Base-by-base conservation (phyloP, 2,797 vertebrate species). In the Catostomus latipinnis region DNA sequence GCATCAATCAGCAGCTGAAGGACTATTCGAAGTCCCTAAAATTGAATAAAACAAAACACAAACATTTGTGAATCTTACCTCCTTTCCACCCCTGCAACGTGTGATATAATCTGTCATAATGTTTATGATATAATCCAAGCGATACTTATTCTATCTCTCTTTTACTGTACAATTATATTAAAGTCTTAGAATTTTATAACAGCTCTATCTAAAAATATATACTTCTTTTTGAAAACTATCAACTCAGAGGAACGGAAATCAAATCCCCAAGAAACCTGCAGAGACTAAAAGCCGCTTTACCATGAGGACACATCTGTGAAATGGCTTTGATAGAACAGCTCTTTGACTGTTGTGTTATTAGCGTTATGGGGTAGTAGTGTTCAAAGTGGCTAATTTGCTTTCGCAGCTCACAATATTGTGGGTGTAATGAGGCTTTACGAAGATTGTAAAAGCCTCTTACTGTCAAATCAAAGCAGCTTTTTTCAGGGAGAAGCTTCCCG, bases 281-380 rank as follows among this genome's bases (percentile, higher is more conserved):
- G 70, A 79, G 73, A 76, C 62, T 65, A 48, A 85, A 80, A 92
- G 92, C 63, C 88, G 92, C 74, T 95, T 71, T 63, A 34, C 72
- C 50, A 63, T 65, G 67, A 85, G 78, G 76, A 80, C 80, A 85
- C 78, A 61, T 83, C 78, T 86, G 82, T 82, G 76, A 87, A 83
- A 86, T 81, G 75, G 78, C 85, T 82, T 86, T 83, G 67, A 80
- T 69, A 69, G 67, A 73, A 71, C 75, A 61, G 48, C 62, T 58
- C 69, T 65, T 71, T 78, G 58, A 63, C 12, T 62, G 57, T 68
- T 63, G 53, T 48, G 62, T 63, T 80, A 81, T 81, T 80, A 57
- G 11, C 46, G 7, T 84, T 71, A 75, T 50, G 50, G 72, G 71
- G 75, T 81, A 69, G 69, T 70, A 68, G 61, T 18, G 65, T 65